Evolutionary conservation across 1,140 invertebrate species (phyloP).

Genomic region (Vanessa atalanta): DNA sequence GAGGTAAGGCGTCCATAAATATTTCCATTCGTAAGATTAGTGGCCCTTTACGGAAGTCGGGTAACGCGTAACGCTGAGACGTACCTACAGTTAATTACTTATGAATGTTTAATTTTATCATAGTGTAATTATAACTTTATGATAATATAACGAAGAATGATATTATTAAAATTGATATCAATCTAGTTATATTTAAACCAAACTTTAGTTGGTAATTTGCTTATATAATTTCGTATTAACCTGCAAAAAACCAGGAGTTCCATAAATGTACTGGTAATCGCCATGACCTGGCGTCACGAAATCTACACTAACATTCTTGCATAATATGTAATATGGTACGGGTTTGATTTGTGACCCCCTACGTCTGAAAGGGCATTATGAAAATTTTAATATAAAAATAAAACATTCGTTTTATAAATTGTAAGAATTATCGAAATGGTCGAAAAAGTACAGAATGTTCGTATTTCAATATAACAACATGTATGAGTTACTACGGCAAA

Average conservation of each 20-base stretch:
- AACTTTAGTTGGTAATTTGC: background rate
- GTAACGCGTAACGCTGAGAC: conserved; percentile 44
- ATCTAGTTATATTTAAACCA: conserved; percentile 34
- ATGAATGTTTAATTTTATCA: conserved; percentile 38
- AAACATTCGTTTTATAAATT: conserved; percentile 13
- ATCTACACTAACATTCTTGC: conserved; percentile 74
- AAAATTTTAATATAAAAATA: conserved; percentile 18
- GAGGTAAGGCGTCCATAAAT: conserved; percentile 69
- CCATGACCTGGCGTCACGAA: conserved; percentile 68
- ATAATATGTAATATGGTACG: conserved; percentile 60
- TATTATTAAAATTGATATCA: background rate
- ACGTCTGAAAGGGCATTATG: conserved; percentile 18
- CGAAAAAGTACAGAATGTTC: background rate
- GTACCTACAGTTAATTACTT: conserved; percentile 57
- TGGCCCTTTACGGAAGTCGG: conserved; percentile 60
- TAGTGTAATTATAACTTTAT: background rate
- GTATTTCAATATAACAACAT: background rate
- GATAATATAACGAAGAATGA: background rate
- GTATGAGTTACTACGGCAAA: conserved; percentile 27
- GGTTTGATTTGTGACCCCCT: conserved; percentile 59
- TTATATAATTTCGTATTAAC: conserved; percentile 51
- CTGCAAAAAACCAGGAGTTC: conserved; percentile 39
- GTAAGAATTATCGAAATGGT: background rate
- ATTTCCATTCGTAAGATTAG: conserved; percentile 69
- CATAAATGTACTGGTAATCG: conserved; percentile 52